These are phyloP conservation scores for Notothenia rossii DNA, from an alignment of 2,113 vertebrate genomes.

Conservation along the genomic window DNA sequence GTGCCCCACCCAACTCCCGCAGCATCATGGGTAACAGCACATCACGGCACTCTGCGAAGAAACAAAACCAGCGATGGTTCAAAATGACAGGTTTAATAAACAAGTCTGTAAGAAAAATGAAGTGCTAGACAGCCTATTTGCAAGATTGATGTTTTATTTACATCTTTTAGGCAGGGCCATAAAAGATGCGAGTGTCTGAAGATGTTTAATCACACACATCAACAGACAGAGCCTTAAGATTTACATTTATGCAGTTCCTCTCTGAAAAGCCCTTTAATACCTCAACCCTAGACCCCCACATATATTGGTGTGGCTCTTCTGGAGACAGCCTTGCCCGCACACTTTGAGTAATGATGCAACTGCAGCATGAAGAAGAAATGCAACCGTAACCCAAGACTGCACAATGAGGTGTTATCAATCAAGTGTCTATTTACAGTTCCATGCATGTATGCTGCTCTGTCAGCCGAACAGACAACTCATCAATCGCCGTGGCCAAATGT, in stretches of 20 bases:
- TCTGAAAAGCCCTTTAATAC: constrained; percentile 24
- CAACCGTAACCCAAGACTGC: constrained; percentile 32
- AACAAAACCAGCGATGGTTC: constrained; percentile 24
- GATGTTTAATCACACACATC: constrained; percentile 8
- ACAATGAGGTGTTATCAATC: constrained; percentile 60
- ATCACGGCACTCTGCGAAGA: constrained; percentile 91
- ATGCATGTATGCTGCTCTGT: constrained; percentile 43
- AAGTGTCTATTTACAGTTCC: constrained; percentile 55
- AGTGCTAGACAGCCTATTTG: background rate
- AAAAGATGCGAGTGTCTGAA: background rate
- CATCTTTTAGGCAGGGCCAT: background rate
- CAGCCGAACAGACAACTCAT: constrained; percentile 54
- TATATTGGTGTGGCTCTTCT: constrained; percentile 42
- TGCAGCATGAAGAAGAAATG: constrained; percentile 48
- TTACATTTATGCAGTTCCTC: constrained; percentile 7
- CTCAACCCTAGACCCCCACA: constrained; percentile 8
- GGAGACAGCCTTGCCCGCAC: constrained; percentile 42
- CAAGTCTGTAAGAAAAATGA: background rate
- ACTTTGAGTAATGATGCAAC: constrained; percentile 57
- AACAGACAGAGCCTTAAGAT: constrained; percentile 20
- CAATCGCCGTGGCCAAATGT: constrained; percentile 26
- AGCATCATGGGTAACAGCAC: constrained; percentile 96
- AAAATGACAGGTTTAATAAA: background rate
- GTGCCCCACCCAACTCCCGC: constrained; percentile 88
- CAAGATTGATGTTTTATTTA: constrained; percentile 1